Percentiles rank a stretch among this genome's conserved stretches.
phyloP scores from a whole-genome alignment of 2,797 vertebrate species.

The Muscicapa comitata region DNA sequence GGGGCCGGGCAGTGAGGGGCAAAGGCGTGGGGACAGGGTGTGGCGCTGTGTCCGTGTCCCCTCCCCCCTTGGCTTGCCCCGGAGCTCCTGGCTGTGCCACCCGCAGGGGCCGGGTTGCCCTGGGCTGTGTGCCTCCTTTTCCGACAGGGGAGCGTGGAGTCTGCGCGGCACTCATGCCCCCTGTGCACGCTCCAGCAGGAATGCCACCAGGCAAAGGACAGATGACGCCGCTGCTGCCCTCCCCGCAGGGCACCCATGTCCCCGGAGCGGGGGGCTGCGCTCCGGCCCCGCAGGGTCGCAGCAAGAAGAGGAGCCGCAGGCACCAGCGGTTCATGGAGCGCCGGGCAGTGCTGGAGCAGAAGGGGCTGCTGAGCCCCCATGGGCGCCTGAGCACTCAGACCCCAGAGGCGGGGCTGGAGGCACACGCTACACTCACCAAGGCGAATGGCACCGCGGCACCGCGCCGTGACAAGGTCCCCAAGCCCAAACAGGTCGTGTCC shows the following conservation, averaged over 20 bases:
- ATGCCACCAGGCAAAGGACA: slow-evolving; percentile 7
- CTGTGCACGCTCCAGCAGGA: background rate
- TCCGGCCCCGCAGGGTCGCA: background rate
- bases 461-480: background rate
- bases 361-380: background rate
- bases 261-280: background rate
- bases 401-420: accelerated
- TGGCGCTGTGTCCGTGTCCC: background rate
- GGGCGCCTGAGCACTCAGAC: accelerated
- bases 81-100: accelerated
- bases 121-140: accelerated
- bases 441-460: accelerated
- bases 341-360: slow-evolving; percentile 63
- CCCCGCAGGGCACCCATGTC: background rate
- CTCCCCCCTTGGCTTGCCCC: no score
- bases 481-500: background rate
- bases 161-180: background rate
- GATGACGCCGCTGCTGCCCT: background rate
- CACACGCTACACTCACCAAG: no score
- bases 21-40: background rate
- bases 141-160: accelerated
- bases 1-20: background rate
- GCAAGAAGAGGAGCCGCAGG: slow-evolving; percentile 72
- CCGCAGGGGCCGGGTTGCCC: background rate
- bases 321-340: slow-evolving; percentile 71